Evolutionary conservation across 2,113 vertebrate genomes (phyloP), one percentile per base, ranked within the genome.

Genomic region (Peromyscus maniculatus): DNA sequence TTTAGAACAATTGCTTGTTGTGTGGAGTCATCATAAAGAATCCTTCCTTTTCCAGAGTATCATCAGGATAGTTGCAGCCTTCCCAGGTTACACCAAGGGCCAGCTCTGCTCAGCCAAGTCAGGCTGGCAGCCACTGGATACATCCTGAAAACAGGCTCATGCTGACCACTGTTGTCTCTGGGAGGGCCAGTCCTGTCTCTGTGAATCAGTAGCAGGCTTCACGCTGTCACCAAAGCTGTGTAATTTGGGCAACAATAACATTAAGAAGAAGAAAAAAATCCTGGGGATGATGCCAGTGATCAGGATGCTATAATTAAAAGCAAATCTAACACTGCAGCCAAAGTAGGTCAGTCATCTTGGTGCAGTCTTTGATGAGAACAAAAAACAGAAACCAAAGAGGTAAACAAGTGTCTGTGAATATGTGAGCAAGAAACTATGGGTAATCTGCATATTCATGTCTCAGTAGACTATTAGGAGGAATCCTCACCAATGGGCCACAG

Each of bases 271-370:
- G 83, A 52, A 52, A 62, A 39, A 49, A 74, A 97, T 98, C 98
- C 97, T 96, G 96, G 96, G 89, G 97, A 97, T 52, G 91, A 86
- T 87, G 97, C 97, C 97, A 98, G 96, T 66, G 95, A 98, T 97
- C 97, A 94, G 97, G 96, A 92, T 98, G 98, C 98, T 98, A 97
- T 98, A 98, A 98, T 99, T 98, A 98, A 98, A 98, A 98, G 95
- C 90, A 98, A 98, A 97, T 97, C 94, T 98, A 99, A 98, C 97
- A 97, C 95, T 97, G 91, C 80, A 97, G 89, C 69, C 92, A 98
- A 98, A 98, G 97, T 98, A 98, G 98, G 98, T 98, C 98, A 98
- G 80, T 94, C 93, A 98, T 98, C 67, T 97, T 96, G 49, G 92
- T 94, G 36, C 95, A 93, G 95, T 84, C 96, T 98, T 69, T 94